phyloP scores from a whole-genome alignment of 2,888 invertebrate species.

The Metallyticus violacea region DNA sequence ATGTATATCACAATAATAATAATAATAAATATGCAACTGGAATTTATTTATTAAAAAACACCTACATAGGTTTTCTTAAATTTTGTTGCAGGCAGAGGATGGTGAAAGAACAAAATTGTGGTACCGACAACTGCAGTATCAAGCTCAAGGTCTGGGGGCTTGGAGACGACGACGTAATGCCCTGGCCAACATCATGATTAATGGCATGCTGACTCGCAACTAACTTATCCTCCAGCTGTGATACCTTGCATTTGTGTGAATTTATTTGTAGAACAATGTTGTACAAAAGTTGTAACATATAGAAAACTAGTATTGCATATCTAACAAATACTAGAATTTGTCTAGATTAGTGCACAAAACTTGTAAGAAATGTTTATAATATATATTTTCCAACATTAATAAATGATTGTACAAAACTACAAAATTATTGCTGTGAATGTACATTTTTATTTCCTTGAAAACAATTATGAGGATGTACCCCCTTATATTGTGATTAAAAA shows the following conservation, averaged over 20 bases:
- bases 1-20: no score
- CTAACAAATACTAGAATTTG: background rate
- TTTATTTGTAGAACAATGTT: background rate
- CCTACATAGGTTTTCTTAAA: background rate
- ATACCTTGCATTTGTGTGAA: background rate
- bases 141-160: conserved; percentile 86
- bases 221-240: conserved; percentile 7
- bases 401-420: background rate
- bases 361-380: background rate
- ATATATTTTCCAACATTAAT: background rate
- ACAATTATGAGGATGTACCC: no score
- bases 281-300: conserved; percentile 2
- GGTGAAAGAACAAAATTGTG: conserved; percentile 81
- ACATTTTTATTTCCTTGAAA: no score
- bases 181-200: conserved; percentile 96
- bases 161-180: conserved; percentile 92
- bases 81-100: conserved; percentile 77
- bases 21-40: no score
- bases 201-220: conserved; percentile 53
- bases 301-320: background rate
- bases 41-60: no score
- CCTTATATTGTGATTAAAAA: no score
- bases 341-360: background rate
- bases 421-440: no score
- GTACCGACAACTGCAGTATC: conserved; percentile 86